Conservation (phyloP, 2,888 invertebrate species). For the Netelia inedita region DNA sequence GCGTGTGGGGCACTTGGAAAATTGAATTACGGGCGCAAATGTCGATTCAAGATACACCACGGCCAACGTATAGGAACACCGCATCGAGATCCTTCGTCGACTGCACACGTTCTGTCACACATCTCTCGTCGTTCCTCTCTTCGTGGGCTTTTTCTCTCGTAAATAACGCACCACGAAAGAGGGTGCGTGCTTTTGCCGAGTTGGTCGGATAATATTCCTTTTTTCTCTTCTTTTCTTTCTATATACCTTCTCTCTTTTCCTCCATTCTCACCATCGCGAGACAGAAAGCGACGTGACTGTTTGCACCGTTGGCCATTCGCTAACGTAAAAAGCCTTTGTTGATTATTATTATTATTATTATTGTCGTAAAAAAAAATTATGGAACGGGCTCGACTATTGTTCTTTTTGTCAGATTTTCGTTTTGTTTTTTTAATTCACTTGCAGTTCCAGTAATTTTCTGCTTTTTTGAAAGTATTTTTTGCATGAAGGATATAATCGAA, state of each 20-base stretch:
- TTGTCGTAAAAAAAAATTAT: no score
- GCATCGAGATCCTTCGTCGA: constrained; percentile 42
- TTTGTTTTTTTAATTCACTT: no score
- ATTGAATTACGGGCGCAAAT: constrained; percentile 84
- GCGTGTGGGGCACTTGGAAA: constrained; percentile 80
- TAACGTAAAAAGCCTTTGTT: no score
- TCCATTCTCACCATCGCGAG: not conserved
- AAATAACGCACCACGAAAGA: not conserved
- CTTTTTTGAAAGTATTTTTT: no score
- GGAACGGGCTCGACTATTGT: no score
- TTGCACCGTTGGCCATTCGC: no score
- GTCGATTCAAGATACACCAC: constrained; percentile 82
- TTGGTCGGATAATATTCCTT: constrained; percentile 16
- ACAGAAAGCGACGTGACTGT: not conserved
- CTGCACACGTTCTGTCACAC: constrained; percentile 27
- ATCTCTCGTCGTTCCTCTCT: constrained; percentile 19
- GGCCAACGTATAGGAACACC: constrained; percentile 24
- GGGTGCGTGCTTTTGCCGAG: constrained; percentile 2
- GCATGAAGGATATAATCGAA: no score
- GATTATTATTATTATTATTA: not conserved
- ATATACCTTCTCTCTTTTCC: not conserved
- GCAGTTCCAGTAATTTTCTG: no score
- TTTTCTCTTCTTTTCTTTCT: constrained; percentile 6
- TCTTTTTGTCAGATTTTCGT: no score
- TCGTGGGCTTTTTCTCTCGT: not conserved